Evolutionary conservation across 2,797 vertebrate species (phyloP).

Genomic region (Protosalanx chinensis): DNA sequence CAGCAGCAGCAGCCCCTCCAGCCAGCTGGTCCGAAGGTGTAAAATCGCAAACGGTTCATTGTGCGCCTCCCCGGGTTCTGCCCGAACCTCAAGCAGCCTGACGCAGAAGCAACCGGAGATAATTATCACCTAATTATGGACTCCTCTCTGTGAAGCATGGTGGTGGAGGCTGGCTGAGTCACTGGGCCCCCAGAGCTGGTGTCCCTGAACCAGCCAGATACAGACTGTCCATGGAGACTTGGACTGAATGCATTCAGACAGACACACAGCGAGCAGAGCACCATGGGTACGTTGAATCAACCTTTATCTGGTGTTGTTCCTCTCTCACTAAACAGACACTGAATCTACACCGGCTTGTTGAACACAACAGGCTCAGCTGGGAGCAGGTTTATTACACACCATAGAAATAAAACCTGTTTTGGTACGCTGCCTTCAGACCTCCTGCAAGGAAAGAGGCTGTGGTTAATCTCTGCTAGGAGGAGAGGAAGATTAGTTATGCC

Average conservation of each 20-base stretch:
- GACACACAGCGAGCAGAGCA: not conserved
- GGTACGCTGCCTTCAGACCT: conserved; percentile 35
- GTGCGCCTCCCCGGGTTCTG: conserved; percentile 36
- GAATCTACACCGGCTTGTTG: conserved; percentile 54
- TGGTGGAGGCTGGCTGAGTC: conserved; percentile 52
- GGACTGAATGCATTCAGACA: conserved; percentile 8
- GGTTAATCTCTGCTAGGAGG: conserved; percentile 63
- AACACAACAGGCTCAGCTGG: conserved; percentile 37
- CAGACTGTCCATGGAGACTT: conserved; percentile 34
- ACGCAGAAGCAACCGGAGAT: conserved; percentile 64
- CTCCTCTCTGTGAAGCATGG: conserved; percentile 62
- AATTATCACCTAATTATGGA: conserved; percentile 74
- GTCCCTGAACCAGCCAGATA: not conserved
- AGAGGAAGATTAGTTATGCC: conserved; percentile 48
- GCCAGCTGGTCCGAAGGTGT: conserved; percentile 62
- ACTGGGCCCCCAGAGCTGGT: conserved; percentile 39
- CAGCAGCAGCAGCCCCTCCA: conserved; percentile 42
- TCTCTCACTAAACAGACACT: conserved; percentile 23
- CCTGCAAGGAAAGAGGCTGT: conserved; percentile 42
- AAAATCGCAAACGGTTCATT: conserved; percentile 46
- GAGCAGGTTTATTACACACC: conserved; percentile 67
- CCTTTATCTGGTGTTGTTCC: conserved; percentile 44
- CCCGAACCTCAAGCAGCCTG: conserved; percentile 55
- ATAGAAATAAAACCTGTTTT: conserved; percentile 52
- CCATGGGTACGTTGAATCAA: conserved; percentile 23